Evolutionary conservation across 2,113 vertebrate species (phyloP), one percentile per base, ranked within the genome.

Genomic region (Pteronura brasiliensis): DNA sequence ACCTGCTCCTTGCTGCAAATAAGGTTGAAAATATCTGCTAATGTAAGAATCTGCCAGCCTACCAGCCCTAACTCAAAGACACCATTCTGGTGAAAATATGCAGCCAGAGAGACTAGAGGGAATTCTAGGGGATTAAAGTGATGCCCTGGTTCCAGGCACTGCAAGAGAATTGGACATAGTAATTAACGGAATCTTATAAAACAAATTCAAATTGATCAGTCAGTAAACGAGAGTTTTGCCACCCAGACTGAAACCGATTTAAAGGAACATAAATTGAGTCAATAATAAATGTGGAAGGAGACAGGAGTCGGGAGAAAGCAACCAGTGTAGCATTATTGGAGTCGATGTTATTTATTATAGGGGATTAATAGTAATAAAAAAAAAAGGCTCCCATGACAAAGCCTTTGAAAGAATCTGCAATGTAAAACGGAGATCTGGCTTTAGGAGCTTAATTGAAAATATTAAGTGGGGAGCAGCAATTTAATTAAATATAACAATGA

Each of bases 151-250:
- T 96, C 90, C 90, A 93, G 72, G 10, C 39, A 39, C 55, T 49
- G 55, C 61, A 9, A 72, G 83, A 85, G 77, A 93, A 91, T 7
- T 65, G 52, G 88, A 98, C 94, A 82, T 6, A 67, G 93, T 97
- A 97, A 98, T 98, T 97, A 98, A 98, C 90, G 97, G 95, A 92
- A 97, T 93, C 97, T 98, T 97, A 98, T 95, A 97, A 98, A 96
- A 97, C 93, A 97, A 97, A 98, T 96, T 96, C 85, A 87, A 89
- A 98, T 97, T 97, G 97, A 98, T 96, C 39, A 4, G 95, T 88
- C 95, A 87, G 92, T 96, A 97, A 98, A 96, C 94, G 97, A 84
- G 85, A 95, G 95, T 90, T 93, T 97, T 94, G 94, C 88, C 97
- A 96, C 92, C 87, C 80, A 85, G 95, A 93, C 88, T 57, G 88